A percentile compares a stretch with the other conserved stretches of the same genome.
Conservation (phyloP, 2,113 vertebrate genomes). For the Microcebus griseorufus region DNA sequence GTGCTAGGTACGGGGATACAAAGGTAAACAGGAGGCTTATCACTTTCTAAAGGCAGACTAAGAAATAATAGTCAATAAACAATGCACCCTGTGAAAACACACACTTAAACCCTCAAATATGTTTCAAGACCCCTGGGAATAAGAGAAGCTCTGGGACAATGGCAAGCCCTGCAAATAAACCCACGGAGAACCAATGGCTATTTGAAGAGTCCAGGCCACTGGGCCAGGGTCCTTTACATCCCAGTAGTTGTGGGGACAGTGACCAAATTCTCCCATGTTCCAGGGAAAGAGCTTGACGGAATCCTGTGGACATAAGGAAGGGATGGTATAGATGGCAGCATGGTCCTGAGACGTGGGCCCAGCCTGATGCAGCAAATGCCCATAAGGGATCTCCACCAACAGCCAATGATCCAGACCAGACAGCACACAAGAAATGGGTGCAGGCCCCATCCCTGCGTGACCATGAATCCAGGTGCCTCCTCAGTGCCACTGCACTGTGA, state of each 20-base stretch:
- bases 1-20: neutral
- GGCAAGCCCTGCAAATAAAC: neutral
- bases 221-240: neutral
- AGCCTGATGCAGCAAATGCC: too few relatives aligned
- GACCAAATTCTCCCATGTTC: neutral
- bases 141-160: neutral
- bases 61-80: neutral
- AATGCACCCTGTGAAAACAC: neutral
- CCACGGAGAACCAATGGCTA: neutral
- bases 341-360: neutral
- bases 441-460: neutral
- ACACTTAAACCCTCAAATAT: neutral
- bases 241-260: neutral
- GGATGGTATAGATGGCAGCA: neutral
- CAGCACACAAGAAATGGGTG: rapidly evolving
- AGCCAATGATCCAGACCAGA: neutral
- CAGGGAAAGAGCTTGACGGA: neutral
- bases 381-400: rapidly evolving
- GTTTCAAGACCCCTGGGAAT: neutral
- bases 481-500: neutral
- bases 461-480: neutral
- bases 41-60: neutral
- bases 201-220: neutral
- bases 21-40: neutral
- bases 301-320: neutral